Evolutionary conservation across 2,888 invertebrate genomes (phyloP).

Genomic region (Cartodere bifasciata): DNA sequence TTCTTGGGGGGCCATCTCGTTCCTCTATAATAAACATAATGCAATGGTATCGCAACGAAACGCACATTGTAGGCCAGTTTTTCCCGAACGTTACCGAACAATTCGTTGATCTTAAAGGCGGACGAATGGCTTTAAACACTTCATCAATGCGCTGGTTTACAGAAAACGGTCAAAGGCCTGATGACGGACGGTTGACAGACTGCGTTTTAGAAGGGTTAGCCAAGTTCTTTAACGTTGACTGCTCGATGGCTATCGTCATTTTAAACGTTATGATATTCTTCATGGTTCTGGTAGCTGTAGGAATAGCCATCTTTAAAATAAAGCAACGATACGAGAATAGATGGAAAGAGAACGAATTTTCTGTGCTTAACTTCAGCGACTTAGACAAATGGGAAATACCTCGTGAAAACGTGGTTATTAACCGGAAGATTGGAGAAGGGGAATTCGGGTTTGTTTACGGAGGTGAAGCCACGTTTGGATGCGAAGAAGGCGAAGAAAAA

Average conservation of each 20-base stretch:
- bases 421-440: constrained; percentile 75
- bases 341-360: constrained; percentile 46
- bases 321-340: constrained; percentile 58
- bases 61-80: constrained; percentile 43
- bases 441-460: constrained; percentile 90
- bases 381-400: constrained; percentile 83
- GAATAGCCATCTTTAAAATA: constrained; percentile 47
- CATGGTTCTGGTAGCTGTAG: constrained; percentile 40
- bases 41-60: constrained; percentile 43
- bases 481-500: constrained; percentile 34
- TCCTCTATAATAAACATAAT: constrained; percentile 46
- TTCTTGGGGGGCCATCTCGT: constrained; percentile 53
- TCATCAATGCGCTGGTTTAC: constrained; percentile 54
- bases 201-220: constrained; percentile 62
- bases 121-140: constrained; percentile 39
- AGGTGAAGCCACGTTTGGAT: constrained; percentile 72
- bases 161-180: constrained; percentile 44
- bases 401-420: constrained; percentile 72
- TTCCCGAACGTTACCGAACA: constrained; percentile 39
- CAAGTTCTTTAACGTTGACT: constrained; percentile 51
- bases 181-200: constrained; percentile 49
- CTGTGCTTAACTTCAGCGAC: constrained; percentile 27
- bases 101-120: constrained; percentile 38
- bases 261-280: constrained; percentile 47
- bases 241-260: constrained; percentile 59